These are phyloP conservation scores for Sericinus montela DNA, from an alignment of 2,888 invertebrate genomes.

Conservation along the genomic window DNA sequence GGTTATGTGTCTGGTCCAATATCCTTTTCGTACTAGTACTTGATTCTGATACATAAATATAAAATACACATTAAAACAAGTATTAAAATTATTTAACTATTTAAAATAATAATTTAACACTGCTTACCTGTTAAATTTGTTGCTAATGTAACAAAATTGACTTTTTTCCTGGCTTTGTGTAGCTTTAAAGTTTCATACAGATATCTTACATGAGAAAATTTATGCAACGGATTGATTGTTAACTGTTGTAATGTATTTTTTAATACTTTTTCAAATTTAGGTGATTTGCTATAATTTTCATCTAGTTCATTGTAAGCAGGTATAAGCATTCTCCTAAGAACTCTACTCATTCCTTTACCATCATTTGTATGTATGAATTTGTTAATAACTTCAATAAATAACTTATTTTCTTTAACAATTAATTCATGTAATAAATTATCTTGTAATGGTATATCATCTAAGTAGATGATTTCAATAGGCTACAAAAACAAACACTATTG, in stretches of 20 bases:
- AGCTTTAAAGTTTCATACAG: slow-evolving; percentile 42
- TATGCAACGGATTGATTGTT: slow-evolving; percentile 36
- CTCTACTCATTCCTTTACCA: slow-evolving; percentile 39
- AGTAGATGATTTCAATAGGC: slow-evolving; percentile 21
- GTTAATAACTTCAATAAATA: slow-evolving; percentile 40
- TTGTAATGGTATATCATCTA: slow-evolving; percentile 8
- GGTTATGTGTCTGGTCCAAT: background rate
- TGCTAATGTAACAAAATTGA: slow-evolving; percentile 40
- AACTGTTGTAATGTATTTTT: slow-evolving; percentile 30
- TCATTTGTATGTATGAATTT: slow-evolving; percentile 39
- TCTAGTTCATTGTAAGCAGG: slow-evolving; percentile 35
- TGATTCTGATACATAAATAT: slow-evolving; percentile 9
- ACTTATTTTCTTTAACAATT: slow-evolving; percentile 29
- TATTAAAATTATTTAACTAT: background rate
- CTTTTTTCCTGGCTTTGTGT: slow-evolving; percentile 35
- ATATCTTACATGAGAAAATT: slow-evolving; percentile 44
- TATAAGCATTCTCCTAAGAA: slow-evolving; percentile 42
- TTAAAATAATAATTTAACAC: background rate
- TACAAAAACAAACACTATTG: slow-evolving; percentile 11
- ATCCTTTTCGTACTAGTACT: slow-evolving; percentile 10
- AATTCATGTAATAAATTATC: slow-evolving; percentile 9
- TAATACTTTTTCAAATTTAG: slow-evolving; percentile 33
- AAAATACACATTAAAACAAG: background rate
- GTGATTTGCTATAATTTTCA: slow-evolving; percentile 35
- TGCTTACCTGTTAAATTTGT: slow-evolving; percentile 27